phyloP scores from a whole-genome alignment of 2,888 invertebrate genomes.

The Drosophila leonis region DNA sequence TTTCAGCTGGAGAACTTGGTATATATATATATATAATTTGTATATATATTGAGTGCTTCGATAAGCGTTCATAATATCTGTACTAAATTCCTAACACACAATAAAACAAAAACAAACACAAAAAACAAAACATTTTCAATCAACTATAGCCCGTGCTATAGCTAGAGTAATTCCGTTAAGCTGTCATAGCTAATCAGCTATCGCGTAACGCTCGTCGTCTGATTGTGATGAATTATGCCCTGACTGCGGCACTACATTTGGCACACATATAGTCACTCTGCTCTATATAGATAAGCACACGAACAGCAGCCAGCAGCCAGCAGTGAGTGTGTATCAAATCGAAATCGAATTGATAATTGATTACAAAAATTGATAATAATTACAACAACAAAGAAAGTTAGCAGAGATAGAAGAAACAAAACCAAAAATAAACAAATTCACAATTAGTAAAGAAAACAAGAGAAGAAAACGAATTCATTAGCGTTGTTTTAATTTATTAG shows the following conservation, averaged over 20 bases:
- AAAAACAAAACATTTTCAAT: constrained; percentile 18
- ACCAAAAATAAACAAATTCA: constrained; percentile 44
- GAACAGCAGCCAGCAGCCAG: no score
- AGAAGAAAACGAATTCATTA: constrained; percentile 70
- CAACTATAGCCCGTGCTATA: constrained; percentile 9
- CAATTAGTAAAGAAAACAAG: constrained; percentile 61
- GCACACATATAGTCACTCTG: constrained; percentile 10
- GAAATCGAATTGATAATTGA: constrained; percentile 63
- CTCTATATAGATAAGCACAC: constrained; percentile 8
- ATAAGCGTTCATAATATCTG: constrained; percentile 35
- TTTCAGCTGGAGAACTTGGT: background rate
- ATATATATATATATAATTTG: background rate
- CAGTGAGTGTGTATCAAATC: constrained; percentile 56
- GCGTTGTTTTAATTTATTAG: constrained; percentile 78
- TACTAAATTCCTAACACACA: constrained; percentile 21
- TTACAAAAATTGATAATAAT: constrained; percentile 55
- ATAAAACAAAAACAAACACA: background rate
- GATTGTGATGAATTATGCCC: constrained; percentile 26
- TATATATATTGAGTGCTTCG: constrained; percentile 28
- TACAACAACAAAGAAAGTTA: constrained; percentile 41
- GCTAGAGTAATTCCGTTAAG: constrained; percentile 22
- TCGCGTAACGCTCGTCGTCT: constrained; percentile 26
- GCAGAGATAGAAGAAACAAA: constrained; percentile 24
- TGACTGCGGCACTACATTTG: constrained; percentile 9
- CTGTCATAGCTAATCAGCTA: constrained; percentile 25